phyloP scores from a whole-genome alignment of 2,888 invertebrate species.

The Dryococelus australis region DNA sequence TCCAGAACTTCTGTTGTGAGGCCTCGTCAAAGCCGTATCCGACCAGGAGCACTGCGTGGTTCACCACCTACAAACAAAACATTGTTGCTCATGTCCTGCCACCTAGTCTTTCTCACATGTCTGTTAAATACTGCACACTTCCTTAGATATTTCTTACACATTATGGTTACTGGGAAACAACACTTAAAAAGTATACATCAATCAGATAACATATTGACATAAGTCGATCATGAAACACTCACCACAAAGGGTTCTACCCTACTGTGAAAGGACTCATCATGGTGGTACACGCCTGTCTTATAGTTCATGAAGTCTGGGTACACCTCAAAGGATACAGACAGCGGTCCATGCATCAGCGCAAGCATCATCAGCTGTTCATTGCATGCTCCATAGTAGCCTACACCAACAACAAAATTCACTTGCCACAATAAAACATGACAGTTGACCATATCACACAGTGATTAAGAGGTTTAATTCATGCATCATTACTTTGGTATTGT shows the following conservation, averaged over 20 bases:
- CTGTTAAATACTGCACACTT: no score
- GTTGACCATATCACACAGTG: not conserved
- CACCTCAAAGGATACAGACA: conserved; percentile 60
- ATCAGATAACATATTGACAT: no score
- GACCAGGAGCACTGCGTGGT: conserved; percentile 61
- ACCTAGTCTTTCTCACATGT: no score
- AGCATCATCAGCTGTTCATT: conserved; percentile 59
- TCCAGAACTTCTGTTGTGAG: conserved; percentile 51
- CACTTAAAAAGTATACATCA: no score
- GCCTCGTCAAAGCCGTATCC: conserved; percentile 58
- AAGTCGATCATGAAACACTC: no score
- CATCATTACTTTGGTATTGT: no score
- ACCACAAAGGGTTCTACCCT: no score
- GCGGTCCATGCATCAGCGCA: conserved; percentile 58
- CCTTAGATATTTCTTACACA: no score
- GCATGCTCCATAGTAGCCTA: conserved; percentile 54
- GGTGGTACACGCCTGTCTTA: conserved; percentile 58
- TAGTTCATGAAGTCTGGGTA: conserved; percentile 58
- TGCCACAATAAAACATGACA: conserved; percentile 19
- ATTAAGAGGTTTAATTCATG: not conserved
- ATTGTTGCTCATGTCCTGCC: not conserved
- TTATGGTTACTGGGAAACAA: no score
- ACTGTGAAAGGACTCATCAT: conserved; percentile 42
- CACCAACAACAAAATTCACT: not conserved
- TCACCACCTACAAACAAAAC: conserved; percentile 52